Conservation (phyloP, 2,797 vertebrate genomes). For the Glyptemys insculpta region DNA sequence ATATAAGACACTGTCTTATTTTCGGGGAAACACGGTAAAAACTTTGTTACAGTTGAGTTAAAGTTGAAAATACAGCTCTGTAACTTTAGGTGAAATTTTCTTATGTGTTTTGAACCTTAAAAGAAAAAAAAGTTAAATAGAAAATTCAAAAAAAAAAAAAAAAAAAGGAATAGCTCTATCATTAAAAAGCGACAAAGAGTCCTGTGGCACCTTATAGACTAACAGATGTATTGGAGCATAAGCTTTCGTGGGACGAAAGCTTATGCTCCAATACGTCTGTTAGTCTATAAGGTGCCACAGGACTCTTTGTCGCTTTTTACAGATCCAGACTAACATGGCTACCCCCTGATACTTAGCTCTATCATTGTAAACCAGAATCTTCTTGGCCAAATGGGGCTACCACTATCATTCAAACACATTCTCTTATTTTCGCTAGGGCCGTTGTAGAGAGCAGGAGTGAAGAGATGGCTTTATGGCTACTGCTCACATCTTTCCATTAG, state of each 20-base stretch:
- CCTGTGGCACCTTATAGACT: no score
- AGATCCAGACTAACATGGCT: no score
- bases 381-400: background rate
- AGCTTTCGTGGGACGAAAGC: no score
- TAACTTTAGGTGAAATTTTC: background rate
- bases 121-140: background rate
- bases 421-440: background rate
- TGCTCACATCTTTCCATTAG: background rate
- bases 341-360: background rate
- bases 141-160: slow-evolving; percentile 21
- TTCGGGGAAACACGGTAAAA: no score
- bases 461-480: background rate
- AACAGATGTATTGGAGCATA: no score
- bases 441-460: background rate
- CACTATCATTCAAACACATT: background rate
- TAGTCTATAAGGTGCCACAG: no score
- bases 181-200: background rate
- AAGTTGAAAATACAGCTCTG: background rate
- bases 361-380: background rate
- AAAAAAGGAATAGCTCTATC: background rate
- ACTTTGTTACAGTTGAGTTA: background rate
- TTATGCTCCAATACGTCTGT: no score
- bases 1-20: no score
- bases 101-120: background rate
- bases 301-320: no score